Conservation (phyloP, 2,888 invertebrate genomes). For the Ornithoptera alexandrae region DNA sequence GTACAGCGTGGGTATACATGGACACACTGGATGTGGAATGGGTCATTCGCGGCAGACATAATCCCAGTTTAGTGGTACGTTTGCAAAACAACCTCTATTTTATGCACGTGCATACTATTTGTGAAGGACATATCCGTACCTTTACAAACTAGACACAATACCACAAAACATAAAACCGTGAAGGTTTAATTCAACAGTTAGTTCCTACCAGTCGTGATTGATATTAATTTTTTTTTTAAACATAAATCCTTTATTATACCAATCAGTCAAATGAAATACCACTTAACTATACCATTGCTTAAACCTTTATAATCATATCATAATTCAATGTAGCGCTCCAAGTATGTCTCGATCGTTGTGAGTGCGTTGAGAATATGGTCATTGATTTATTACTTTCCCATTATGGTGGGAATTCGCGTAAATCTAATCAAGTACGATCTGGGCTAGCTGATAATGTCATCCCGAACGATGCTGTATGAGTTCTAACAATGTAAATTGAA, state of each 20-base stretch:
- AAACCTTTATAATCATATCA: too few species aligned
- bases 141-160: slow-evolving; percentile 26
- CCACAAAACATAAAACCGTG: background rate
- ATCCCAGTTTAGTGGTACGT: slow-evolving; percentile 19
- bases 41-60: slow-evolving; percentile 20
- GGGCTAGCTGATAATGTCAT: slow-evolving; percentile 14
- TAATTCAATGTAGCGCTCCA: background rate
- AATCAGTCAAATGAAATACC: too few species aligned
- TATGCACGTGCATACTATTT: slow-evolving; percentile 17
- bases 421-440: slow-evolving; percentile 24
- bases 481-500: slow-evolving; percentile 24
- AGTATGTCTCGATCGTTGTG: slow-evolving; percentile 4
- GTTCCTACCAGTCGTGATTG: slow-evolving; percentile 4
- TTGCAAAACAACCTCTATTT: slow-evolving; percentile 11
- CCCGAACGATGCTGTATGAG: slow-evolving; percentile 7
- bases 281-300: too few species aligned
- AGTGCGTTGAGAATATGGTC: slow-evolving; percentile 19
- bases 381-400: slow-evolving; percentile 23
- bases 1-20: slow-evolving; percentile 2
- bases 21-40: background rate
- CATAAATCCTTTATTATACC: too few species aligned
- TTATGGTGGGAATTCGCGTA: slow-evolving; percentile 16
- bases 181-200: slow-evolving; percentile 16
- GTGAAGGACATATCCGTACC: slow-evolving; percentile 20
- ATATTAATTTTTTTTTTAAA: background rate